Evolutionary conservation across 2,113 vertebrate genomes (phyloP), one percentile per base, ranked within the genome.

Genomic region (Crotalus viridis): DNA sequence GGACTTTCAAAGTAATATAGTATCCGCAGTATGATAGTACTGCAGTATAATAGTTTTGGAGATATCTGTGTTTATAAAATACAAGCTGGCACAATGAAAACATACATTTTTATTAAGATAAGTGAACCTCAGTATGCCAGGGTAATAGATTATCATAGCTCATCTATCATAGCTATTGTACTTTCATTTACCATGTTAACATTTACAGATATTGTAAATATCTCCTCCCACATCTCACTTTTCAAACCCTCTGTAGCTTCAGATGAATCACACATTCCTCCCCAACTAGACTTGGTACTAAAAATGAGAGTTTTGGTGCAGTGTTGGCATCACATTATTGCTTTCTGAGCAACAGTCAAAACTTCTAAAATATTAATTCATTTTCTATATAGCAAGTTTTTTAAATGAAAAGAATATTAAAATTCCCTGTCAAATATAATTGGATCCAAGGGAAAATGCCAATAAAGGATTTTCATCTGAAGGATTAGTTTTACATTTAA

Each of bases 61-160:
- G 90, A 91, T 91, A 5, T 74, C 88, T 59, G 2, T 86, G 85
- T 94, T 95, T 95, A 2, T 94, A 86, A 93, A 94, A 92, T 69
- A 26, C 3, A 17, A 93, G n/a, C 56, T 92, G 57, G 85, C 46
- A 15, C 43, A 74, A 56, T 64, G 33, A 90, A 93, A 21, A 85
- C 90, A 21, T 43, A 48, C 19, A 89, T 91, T 90, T 89, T 93
- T 33, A 85, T 91, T 94, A 0, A 0, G 6, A 94, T 92, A 91
- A 81, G 2, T 52, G 59, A 90, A 24, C 9, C 9, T 88, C 28
- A 57, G 93, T n/a, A 92, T 92, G 1, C 17, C 15, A 87, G 87
- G 22, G 56, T 12, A 59, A 91, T n/a, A 56, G 4, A 46, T 94
- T 93, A 64, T 26, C 2, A 12, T 92, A 48, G 33, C 24, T 88